Base-by-base conservation (phyloP, 2,888 invertebrate genomes). In the Salpingus planirostris region DNA sequence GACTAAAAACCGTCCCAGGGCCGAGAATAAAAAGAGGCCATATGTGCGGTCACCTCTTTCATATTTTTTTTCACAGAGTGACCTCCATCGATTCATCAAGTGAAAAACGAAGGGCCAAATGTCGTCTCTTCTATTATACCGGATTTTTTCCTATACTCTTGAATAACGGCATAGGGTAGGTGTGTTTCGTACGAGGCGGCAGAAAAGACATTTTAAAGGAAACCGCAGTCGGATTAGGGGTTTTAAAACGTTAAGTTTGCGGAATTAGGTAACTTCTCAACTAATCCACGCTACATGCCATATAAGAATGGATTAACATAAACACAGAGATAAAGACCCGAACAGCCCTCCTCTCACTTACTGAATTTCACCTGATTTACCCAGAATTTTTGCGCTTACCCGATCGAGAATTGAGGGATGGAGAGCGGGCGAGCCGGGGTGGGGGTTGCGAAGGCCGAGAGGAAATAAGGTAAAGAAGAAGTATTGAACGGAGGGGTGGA, bases 241-340 rank as follows among this genome's bases (percentile, higher is more conserved):
- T 54, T 54, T 55, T 51, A 52, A 54, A 57, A 57, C 55, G 49
- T 48, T 47, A 39, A 42, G 38, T 57, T 54, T 47, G 49, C 55
- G 49, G 55, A 44, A 54, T 56, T 57, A 56, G 50, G 46, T 49
- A 49, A 55, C 49, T 53, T 56, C 48, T 49, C 46, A 31, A 36
- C 44, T 52, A 54, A 54, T 51, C 54, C 46, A 47, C 40, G 38
- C 24, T 45, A 48, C 43, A 56, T 51, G 51, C 49, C 53, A 54
- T 55, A 52, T 56, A 55, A 52, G 52, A 51, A 54, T 49, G 54
- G 57, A 55, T 57, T 57, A 57, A 46, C 55, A 49, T 49, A 52
- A 52, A 55, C 54, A 52, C 48, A n/a, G n/a, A n/a, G n/a, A n/a
- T n/a, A n/a, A n/a, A n/a, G n/a, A n/a, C n/a, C n/a, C n/a, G n/a